phyloP scores from a whole-genome alignment of 1,140 invertebrate genomes.

The Daktulosphaira vitifoliae region DNA sequence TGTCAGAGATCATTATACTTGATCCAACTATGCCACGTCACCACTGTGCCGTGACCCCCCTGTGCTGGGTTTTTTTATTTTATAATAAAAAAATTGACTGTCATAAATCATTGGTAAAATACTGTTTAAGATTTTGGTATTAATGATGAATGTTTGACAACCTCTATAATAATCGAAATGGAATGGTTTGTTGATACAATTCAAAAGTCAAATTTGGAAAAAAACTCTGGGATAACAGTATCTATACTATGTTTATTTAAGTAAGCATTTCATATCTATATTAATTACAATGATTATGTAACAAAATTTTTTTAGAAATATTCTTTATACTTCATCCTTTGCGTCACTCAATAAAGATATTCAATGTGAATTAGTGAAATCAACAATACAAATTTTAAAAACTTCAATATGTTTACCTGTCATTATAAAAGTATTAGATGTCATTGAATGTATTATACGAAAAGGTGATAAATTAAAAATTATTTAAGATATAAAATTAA shows the following conservation, averaged over 20 bases:
- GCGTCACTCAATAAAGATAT: neutral
- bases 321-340: constrained; percentile 17
- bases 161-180: neutral
- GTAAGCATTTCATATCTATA: neutral
- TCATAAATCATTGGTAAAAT: too few species aligned
- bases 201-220: neutral
- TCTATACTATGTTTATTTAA: constrained; percentile 21
- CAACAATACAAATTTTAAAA: constrained; percentile 15
- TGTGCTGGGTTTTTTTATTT: too few species aligned
- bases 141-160: neutral
- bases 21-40: too few species aligned
- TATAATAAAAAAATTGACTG: too few species aligned
- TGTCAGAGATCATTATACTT: too few species aligned
- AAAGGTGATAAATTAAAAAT: too few species aligned
- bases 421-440: neutral
- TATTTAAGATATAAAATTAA: too few species aligned
- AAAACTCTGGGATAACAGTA: constrained; percentile 2
- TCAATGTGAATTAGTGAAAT: neutral
- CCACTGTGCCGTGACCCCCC: too few species aligned
- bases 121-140: constrained; percentile 8
- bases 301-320: constrained; percentile 4
- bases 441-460: constrained; percentile 3
- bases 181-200: constrained; percentile 16
- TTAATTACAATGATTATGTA: neutral
- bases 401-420: neutral